Base-by-base conservation (phyloP, 2,888 invertebrate species). In the Philereme vetulata region DNA sequence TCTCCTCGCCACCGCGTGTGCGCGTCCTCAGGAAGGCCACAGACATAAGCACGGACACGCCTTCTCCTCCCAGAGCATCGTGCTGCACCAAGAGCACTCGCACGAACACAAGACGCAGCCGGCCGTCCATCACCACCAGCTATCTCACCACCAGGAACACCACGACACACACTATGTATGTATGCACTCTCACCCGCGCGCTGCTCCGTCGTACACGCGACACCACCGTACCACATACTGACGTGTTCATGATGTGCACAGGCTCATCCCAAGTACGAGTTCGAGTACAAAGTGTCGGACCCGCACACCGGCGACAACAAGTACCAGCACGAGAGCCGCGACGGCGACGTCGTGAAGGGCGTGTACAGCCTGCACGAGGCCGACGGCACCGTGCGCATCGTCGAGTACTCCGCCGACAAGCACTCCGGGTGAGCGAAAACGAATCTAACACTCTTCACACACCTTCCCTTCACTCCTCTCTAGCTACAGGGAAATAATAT, bases 311-410 rank as follows among this genome's bases (percentile, higher is more conserved):
- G 86, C 11, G 92, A 93, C 79, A 71, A 77, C 70, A 88, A 90
- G 74, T 75, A 72, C 63, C 89, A 89, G 72, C 77, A 85, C 50
- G 93, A 93, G 78, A 77, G 81, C 65, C 83, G 87, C 56, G 88
- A 91, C 80, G 94, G 93, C 4, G 89, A 93, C 71, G 85, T 83
- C 21, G 94, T 94, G 59, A 87, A 91, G 70, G 94, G 94, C 21
- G 69, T 91, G 71, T 94, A 94, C 80, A 87, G 86, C 40, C 81
- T 93, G 61, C 89, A 91, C 71, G 90, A 93, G 72, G 85, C 93
- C 32, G 92, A 89, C 60, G 92, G 93, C 65, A 88, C 88, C 68
- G 71, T 91, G 66, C 84, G 92, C 67, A 85, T 85, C 38, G 93
- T 93, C 5, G 85, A 91, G 68, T 93, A 93, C 78, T 80, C 82